Evolutionary conservation across 2,797 vertebrate genomes (phyloP), one percentile per base, ranked within the genome.

Genomic region (Pelochelys cantorii): DNA sequence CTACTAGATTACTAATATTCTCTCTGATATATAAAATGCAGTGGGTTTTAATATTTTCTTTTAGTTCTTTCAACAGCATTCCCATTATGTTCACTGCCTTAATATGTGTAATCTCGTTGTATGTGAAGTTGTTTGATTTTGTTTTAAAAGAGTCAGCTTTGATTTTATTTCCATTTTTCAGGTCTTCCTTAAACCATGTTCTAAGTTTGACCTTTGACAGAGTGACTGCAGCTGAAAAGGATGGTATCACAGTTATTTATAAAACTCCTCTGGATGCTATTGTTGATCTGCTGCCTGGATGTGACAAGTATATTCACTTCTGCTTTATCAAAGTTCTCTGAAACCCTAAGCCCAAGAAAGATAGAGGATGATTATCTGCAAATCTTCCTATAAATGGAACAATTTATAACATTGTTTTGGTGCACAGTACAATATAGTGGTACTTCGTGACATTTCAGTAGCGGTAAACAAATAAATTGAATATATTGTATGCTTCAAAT

Each of bases 161-260:
- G 92, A 92, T 95, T 29, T 92, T 94, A 79, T 91, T 94, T 84
- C 37, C 75, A 4, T 95, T 95, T 93, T 96, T 84, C 84, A 97
- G 97, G 77, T 93, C 96, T 95, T 93, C 95, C 37, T 82, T 96
- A 88, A 95, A 95, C 81, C 13, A 4, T 84, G 85, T 97, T 96
- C 94, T 95, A 84, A 78, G 68, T 79, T 29, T 97, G 95, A 97
- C 94, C 84, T 98, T 97, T 96, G 97, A 96, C 75, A 75, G 29
- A 86, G 93, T 87, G 54, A 85, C 91, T 81, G 90, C 52, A 55
- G 84, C 91, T 93, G 83, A 84, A 81, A 97, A 92, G 15, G 78
- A 79, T 55, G 96, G 93, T 74, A 80, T 93, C 91, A 90, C 27
- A 79, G 84, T 95, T 86, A 85, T 97, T 78, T 94, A 86, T 90